phyloP scores from a whole-genome alignment of 2,888 invertebrate species.

The Minunthozetes semirufus region DNA sequence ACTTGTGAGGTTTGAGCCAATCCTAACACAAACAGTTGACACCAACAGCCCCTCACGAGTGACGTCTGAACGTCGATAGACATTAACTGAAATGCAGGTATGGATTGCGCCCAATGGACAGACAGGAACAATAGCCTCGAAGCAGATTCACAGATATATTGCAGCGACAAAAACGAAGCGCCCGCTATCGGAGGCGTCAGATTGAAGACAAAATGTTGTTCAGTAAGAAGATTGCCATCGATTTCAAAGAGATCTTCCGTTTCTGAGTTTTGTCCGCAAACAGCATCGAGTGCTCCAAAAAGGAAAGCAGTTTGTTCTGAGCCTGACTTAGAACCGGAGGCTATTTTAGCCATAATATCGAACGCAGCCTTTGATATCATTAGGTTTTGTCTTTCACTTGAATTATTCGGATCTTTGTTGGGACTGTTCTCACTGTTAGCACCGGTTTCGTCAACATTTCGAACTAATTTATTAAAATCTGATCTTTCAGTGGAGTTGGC shows the following conservation, averaged over 20 bases:
- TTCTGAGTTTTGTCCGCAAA: constrained; percentile 17
- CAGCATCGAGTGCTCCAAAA: constrained; percentile 37
- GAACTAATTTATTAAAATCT: constrained; percentile 5
- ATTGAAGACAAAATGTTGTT: constrained; percentile 65
- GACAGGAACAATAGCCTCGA: constrained; percentile 81
- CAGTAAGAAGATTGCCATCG: constrained; percentile 60
- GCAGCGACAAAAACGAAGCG: constrained; percentile 80
- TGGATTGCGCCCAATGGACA: constrained; percentile 79
- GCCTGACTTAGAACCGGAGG: constrained; percentile 32
- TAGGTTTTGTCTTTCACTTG: constrained; percentile 20
- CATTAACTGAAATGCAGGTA: constrained; percentile 72
- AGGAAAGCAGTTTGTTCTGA: constrained; percentile 36
- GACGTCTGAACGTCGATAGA: constrained; percentile 75
- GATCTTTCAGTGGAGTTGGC: constrained; percentile 12
- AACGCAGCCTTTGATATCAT: constrained; percentile 62
- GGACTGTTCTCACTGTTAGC: background rate
- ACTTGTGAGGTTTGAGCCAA: constrained; percentile 75
- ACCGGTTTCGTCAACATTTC: constrained; percentile 38
- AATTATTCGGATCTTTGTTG: background rate
- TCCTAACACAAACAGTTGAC: constrained; percentile 81
- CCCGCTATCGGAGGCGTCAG: constrained; percentile 63
- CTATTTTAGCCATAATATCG: constrained; percentile 61
- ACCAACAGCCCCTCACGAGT: constrained; percentile 80
- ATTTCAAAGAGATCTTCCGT: constrained; percentile 37
- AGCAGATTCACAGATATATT: constrained; percentile 91